These are phyloP conservation scores for Caranx ignobilis DNA, from an alignment of 2,113 vertebrate species.

Conservation along the genomic window DNA sequence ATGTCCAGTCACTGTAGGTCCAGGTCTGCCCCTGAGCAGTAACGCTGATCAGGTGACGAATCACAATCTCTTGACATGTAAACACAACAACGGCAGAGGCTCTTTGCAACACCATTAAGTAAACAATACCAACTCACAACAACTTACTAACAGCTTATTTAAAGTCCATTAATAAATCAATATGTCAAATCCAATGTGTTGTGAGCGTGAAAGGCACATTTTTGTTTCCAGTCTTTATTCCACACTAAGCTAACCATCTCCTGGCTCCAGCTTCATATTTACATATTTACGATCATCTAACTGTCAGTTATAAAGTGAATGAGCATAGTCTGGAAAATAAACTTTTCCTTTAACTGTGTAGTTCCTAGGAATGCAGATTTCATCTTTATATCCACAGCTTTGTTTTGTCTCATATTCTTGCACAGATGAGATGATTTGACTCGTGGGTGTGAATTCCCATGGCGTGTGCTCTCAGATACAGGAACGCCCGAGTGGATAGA, in stretches of 20 bases:
- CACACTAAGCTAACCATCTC: not conserved
- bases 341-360: not conserved
- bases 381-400: slow-evolving; percentile 38
- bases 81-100: no score
- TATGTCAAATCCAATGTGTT: no score
- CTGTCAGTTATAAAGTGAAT: no score
- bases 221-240: not conserved
- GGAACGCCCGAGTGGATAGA: slow-evolving; percentile 61
- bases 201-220: not conserved
- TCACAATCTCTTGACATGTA: no score
- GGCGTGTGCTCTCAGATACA: slow-evolving; percentile 48
- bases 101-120: no score
- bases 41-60: no score
- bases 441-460: slow-evolving; percentile 51
- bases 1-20: no score
- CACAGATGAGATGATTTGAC: slow-evolving; percentile 55
- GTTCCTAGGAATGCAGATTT: slow-evolving; percentile 6
- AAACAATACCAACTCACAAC: no score
- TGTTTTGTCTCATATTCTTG: slow-evolving; percentile 35
- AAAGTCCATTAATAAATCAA: no score
- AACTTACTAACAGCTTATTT: no score
- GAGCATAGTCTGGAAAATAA: not conserved
- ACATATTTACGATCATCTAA: not conserved
- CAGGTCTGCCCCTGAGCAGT: no score
- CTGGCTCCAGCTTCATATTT: not conserved